Percentiles rank a stretch among this genome's conserved stretches.
phyloP scores from a whole-genome alignment of 2,113 vertebrate species.

The Albula glossodonta region DNA sequence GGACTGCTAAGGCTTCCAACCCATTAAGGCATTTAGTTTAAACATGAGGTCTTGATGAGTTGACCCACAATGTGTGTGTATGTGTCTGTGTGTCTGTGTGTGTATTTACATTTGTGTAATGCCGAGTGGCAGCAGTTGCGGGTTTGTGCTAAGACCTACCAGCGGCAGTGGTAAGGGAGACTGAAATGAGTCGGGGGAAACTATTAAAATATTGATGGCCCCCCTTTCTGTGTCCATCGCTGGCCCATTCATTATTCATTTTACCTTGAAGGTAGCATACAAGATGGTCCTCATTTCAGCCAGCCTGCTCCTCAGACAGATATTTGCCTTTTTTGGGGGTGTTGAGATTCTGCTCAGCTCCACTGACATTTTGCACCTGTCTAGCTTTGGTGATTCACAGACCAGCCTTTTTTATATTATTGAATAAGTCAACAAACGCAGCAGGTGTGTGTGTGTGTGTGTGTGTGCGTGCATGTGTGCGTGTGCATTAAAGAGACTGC shows the following conservation, averaged over 20 bases:
- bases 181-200: constrained; percentile 64
- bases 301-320: constrained; percentile 65
- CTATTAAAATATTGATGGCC: constrained; percentile 88
- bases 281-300: constrained; percentile 71
- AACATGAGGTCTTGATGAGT: not conserved
- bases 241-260: constrained; percentile 91
- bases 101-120: constrained; percentile 15
- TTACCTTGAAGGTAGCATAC: constrained; percentile 83
- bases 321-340: constrained; percentile 53
- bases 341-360: constrained; percentile 44
- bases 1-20: not conserved
- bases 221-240: constrained; percentile 80
- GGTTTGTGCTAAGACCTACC: constrained; percentile 52
- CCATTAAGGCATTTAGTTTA: not conserved
- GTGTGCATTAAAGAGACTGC: no score
- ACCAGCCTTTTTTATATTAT: constrained; percentile 20
- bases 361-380: constrained; percentile 54
- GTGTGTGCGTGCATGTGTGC: no score
- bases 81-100: constrained; percentile 9
- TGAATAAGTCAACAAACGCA: constrained; percentile 25
- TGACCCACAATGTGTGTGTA: not conserved
- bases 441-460: not conserved
- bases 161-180: constrained; percentile 35
- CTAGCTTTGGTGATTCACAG: constrained; percentile 38
- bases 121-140: constrained; percentile 45